A percentile compares a stretch with the other conserved stretches of the same genome.
phyloP scores from a whole-genome alignment of 2,888 invertebrate genomes.

The Falcaria lacertinaria region DNA sequence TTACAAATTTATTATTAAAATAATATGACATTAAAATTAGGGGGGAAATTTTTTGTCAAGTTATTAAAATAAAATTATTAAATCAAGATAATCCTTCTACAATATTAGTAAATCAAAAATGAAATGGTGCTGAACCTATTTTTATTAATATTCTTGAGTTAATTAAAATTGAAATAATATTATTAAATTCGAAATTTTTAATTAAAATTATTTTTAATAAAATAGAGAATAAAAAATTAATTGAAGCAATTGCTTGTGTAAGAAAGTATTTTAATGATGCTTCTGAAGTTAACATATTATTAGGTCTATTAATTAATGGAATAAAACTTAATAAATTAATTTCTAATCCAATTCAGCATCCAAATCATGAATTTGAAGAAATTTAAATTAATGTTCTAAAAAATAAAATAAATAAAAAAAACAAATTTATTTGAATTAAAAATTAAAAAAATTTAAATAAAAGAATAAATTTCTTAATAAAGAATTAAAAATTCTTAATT shows the following conservation, averaged over 20 bases:
- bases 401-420: constrained; percentile 73
- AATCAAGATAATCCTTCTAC: constrained; percentile 79
- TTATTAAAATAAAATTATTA: constrained; percentile 77
- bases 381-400: constrained; percentile 64
- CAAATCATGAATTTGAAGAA: constrained; percentile 59
- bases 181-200: constrained; percentile 49
- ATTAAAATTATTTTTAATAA: constrained; percentile 53
- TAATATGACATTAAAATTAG: constrained; percentile 75
- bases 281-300: constrained; percentile 73
- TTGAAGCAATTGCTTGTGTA: constrained; percentile 79
- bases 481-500: constrained; percentile 43
- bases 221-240: constrained; percentile 73
- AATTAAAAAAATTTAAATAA: constrained; percentile 74
- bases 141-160: constrained; percentile 71
- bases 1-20: constrained; percentile 59
- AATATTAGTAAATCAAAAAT: constrained; percentile 81
- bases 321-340: constrained; percentile 82
- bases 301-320: constrained; percentile 72
- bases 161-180: constrained; percentile 45
- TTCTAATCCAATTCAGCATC: constrained; percentile 82
- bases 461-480: constrained; percentile 70
- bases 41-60: constrained; percentile 83
- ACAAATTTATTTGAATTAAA: constrained; percentile 74
- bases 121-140: constrained; percentile 79
- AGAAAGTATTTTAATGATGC: constrained; percentile 81